Evolutionary conservation across 2,113 vertebrate genomes (phyloP).

Genomic region (Spea multiplicata): DNA sequence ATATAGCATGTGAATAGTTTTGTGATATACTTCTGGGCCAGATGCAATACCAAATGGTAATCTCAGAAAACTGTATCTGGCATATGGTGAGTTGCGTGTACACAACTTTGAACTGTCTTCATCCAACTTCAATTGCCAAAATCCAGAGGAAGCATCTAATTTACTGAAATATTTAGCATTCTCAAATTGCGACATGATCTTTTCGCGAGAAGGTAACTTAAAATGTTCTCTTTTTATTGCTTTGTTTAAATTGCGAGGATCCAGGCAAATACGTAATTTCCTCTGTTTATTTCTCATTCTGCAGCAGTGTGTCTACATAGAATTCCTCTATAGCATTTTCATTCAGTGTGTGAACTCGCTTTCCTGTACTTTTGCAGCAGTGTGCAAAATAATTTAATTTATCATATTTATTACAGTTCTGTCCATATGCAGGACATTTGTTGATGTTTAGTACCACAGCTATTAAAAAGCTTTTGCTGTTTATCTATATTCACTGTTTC

Average conservation of each 20-base stretch:
- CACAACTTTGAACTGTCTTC: constrained; percentile 9
- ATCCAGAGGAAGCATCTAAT: constrained; percentile 17
- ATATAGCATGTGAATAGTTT: neutral
- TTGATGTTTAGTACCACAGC: too few species aligned
- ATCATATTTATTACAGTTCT: too few species aligned
- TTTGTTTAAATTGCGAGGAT: neutral
- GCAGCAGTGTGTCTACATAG: too few species aligned
- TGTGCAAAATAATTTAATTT: too few species aligned
- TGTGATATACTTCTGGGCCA: neutral
- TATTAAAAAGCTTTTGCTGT: too few species aligned
- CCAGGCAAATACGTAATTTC: neutral
- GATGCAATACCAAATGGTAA: constrained; percentile 4
- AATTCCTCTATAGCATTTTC: too few species aligned
- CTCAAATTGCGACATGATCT: neutral
- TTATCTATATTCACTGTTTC: too few species aligned
- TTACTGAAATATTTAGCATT: neutral
- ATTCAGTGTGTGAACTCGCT: too few species aligned
- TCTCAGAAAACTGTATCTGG: neutral
- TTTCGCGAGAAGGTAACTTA: neutral
- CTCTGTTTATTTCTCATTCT: neutral
- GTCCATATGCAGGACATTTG: too few species aligned
- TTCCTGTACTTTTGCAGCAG: too few species aligned
- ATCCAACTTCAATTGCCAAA: constrained; percentile 28
- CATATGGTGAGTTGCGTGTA: constrained; percentile 11
- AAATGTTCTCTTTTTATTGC: neutral